These are phyloP conservation scores for Pangasius krempfi DNA, from an alignment of 2,797 vertebrate species.

Conservation along the genomic window DNA sequence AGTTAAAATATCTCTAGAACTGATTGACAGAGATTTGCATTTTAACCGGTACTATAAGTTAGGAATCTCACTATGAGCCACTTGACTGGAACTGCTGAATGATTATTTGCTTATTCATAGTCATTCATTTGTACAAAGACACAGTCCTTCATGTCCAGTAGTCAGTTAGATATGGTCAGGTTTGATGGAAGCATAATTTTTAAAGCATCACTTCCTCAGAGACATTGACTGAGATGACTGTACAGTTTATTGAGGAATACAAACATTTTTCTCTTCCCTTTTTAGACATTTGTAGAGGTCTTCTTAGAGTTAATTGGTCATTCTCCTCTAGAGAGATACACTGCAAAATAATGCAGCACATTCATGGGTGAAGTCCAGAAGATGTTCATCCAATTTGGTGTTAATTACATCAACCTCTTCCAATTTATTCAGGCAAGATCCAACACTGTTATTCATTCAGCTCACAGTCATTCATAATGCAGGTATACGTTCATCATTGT, in stretches of 20 bases:
- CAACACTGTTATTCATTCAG: neutral
- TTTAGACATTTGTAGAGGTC: neutral
- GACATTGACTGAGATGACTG: neutral
- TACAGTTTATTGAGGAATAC: neutral
- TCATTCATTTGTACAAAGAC: neutral
- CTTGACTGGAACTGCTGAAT: neutral
- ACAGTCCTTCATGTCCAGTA: neutral
- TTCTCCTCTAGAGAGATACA: neutral
- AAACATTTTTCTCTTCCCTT: neutral
- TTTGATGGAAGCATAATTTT: neutral
- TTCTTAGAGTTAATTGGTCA: neutral
- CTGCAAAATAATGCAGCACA: neutral
- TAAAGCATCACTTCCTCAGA: neutral
- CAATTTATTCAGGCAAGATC: neutral
- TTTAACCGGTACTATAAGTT: neutral
- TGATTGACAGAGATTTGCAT: neutral
- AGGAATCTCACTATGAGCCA: neutral
- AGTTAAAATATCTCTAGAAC: neutral
- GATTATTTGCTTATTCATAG: neutral
- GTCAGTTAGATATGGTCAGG: neutral
- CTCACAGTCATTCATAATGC: neutral
- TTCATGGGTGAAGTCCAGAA: neutral
- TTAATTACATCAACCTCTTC: neutral
- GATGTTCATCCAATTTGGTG: neutral
- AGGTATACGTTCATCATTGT: neutral